Base-by-base conservation (phyloP, 2,888 invertebrate species). In the Galeruca laticollis region DNA sequence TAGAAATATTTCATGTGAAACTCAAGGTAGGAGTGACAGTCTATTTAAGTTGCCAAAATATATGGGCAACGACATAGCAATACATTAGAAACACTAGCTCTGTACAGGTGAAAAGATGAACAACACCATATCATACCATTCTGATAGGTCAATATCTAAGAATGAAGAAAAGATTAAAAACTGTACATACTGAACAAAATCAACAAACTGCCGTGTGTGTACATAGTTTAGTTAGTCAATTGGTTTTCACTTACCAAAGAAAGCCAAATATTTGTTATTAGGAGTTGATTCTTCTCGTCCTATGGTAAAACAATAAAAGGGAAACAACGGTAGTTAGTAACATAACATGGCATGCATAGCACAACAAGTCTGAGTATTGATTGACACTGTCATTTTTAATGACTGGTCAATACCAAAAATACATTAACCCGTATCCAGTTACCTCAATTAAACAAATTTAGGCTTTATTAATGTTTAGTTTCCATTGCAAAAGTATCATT, bases 221-320 rank as follows among this genome's bases (percentile, higher is more conserved):
- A 82, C 80, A 80, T 80, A 81, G 78, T 83, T 84, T 82, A 83
- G 81, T 84, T 84, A 84, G 81, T 84, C 83, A 84, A 82, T 85
- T 85, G 84, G 84, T 84, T 85, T 84, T 89, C 90, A 94, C 94
- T 94, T 93, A 94, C 94, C 93, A 94, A 93, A 90, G 94, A 94
- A 91, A 94, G 93, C 95, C 95, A 95, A 90, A 94, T 93, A 92
- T 95, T 95, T 90, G 94, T 93, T 89, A 94, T 94, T 90, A 95
- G 92, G 90, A 94, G 93, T 92, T 95, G 95, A 90, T 95, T 95
- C 92, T 95, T 95, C 93, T 95, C 94, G 91, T 95, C 94, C 94
- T 94, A 92, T 90, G 88, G 88, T 86, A 90, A 90, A 90, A 90
- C 90, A 90, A 90, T 90, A 91, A 91, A 89, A 89, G 90, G 89